Base-by-base conservation (phyloP, 2,888 invertebrate species). In the Abrostola tripartita region DNA sequence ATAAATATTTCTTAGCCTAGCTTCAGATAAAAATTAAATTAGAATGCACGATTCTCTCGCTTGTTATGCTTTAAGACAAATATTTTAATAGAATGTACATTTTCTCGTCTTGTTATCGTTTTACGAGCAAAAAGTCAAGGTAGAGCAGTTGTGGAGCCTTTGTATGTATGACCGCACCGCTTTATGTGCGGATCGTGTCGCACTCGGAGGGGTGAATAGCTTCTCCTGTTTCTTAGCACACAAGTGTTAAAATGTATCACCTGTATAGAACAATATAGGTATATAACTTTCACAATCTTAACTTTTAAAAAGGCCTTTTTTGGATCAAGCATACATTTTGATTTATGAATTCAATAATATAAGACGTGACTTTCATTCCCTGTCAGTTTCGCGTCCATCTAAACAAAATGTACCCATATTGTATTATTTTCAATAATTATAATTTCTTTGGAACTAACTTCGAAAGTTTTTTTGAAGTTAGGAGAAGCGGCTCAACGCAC, bases 161-260 rank as follows among this genome's bases (percentile, higher is more conserved):
- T 41, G 61, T 66, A 70, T 61, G 54, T 67, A 61, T 35, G 49
- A 49, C 42, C 41, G 35, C 35, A 47, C 6, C 50, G 37, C 60
- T 44, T 65, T 60, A 53, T 42, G 24, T 65, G 24, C 35, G 50
- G 41, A 51, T 37, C 40, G 50, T 65, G 56, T 41, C 61, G 10
- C 37, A n/a, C 40, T 57, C 7, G 41, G 58, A 55, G 47, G 52
- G 42, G 51, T 8, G 38, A 12, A 5, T 53, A 52, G 44, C 8
- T 37, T 9, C 6, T 10, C 10, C n/a, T 24, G 44, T 7, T 24
- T 24, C 24, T 24, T 42, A 12, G 5, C 42, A 47, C 9, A 24
- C 4, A 9, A 47, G 8, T 47, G 14, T 47, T 24, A 47, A 47
- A 24, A 24, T 24, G 4, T 24, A 47, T 47, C 12, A 42, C 42